Percentiles rank a stretch among this genome's conserved stretches.
These are phyloP conservation scores for Philaethria dido DNA, from an alignment of 2,888 invertebrate genomes.

Conservation along the genomic window DNA sequence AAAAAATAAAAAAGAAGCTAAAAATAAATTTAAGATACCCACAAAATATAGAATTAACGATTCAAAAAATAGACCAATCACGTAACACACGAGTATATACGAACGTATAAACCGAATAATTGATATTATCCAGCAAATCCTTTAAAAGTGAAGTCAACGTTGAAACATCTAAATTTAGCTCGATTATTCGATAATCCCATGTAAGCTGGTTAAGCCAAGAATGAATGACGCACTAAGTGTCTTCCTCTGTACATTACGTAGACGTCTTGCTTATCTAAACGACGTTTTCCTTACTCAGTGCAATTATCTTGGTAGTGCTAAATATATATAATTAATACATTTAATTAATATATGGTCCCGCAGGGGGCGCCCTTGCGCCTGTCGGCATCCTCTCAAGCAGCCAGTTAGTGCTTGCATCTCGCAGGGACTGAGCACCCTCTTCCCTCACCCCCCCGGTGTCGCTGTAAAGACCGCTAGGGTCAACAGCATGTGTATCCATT, in stretches of 20 bases:
- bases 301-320: neutral
- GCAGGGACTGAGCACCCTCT: no score
- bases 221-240: constrained; percentile 21
- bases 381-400: no score
- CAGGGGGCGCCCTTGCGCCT: no score
- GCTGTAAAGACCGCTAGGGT: no score
- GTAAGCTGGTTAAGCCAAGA: constrained; percentile 18
- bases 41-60: neutral
- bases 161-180: constrained; percentile 27
- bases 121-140: constrained; percentile 16
- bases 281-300: neutral
- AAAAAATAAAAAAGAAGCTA: neutral
- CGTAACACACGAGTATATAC: neutral
- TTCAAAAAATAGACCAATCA: neutral
- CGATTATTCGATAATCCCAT: constrained; percentile 28
- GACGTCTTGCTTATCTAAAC: constrained; percentile 7
- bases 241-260: neutral
- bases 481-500: no score
- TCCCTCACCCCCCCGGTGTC: no score
- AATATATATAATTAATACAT: neutral
- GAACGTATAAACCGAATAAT: constrained; percentile 9
- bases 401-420: no score
- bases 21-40: neutral
- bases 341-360: neutral
- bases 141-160: constrained; percentile 18